A percentile compares a stretch with the other conserved stretches of the same genome.
Evolutionary conservation across 2,113 vertebrate species (phyloP).

Genomic region (Hyla sarda): DNA sequence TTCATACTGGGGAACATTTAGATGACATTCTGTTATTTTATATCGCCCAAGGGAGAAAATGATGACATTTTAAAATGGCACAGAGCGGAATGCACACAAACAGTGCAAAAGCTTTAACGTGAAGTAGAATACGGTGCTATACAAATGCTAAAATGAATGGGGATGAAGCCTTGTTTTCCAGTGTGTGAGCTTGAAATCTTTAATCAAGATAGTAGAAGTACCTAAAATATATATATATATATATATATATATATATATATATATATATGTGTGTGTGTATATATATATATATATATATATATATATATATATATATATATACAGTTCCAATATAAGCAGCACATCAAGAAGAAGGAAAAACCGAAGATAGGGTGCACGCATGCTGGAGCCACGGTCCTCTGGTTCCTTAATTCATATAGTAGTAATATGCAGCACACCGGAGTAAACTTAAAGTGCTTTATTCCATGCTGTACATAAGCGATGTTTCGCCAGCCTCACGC

Average conservation of each 20-base stretch:
- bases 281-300: background rate
- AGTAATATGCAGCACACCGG: too few species aligned
- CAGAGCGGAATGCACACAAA: conserved; percentile 65
- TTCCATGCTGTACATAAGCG: too few species aligned
- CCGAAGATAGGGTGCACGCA: too few species aligned
- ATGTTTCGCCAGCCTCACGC: too few species aligned
- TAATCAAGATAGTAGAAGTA: background rate
- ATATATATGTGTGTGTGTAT: background rate
- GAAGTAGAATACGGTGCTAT: background rate
- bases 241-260: background rate
- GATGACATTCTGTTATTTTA: conserved; percentile 66
- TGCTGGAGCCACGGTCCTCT: too few species aligned
- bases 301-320: background rate
- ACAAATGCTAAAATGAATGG: background rate
- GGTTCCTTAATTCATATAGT: too few species aligned
- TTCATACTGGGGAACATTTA: conserved; percentile 64
- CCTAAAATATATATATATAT: background rate
- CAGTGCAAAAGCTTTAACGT: conserved; percentile 59
- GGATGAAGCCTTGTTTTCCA: background rate
- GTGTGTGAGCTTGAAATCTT: conserved; percentile 5
- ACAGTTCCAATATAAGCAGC: too few species aligned
- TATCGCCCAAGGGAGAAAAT: conserved; percentile 64
- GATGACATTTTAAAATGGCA: conserved; percentile 69
- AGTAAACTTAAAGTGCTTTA: too few species aligned
- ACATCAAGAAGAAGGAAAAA: too few species aligned